Conservation (phyloP, 2,888 invertebrate genomes). For the Myathropa florea region DNA sequence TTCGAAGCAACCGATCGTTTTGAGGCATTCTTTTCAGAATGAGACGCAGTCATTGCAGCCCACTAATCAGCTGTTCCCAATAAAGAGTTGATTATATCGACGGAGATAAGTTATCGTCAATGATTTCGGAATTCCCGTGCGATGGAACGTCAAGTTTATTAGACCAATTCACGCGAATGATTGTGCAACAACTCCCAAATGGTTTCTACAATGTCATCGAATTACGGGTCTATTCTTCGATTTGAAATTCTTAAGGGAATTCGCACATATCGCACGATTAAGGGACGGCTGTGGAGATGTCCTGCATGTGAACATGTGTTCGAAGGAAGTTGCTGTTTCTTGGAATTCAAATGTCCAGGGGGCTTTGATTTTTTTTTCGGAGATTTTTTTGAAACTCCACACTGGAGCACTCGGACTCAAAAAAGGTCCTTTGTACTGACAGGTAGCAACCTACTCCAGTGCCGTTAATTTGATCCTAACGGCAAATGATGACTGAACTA, state of each 20-base stretch:
- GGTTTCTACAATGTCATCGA: not conserved
- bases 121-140: not conserved
- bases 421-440: too few relatives aligned
- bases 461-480: too few relatives aligned
- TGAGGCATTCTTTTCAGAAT: too few relatives aligned
- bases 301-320: not conserved
- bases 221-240: too few relatives aligned
- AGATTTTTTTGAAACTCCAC: too few relatives aligned
- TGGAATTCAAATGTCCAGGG: not conserved
- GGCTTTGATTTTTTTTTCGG: not conserved
- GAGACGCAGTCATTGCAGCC: not conserved
- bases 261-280: not conserved
- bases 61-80: not conserved
- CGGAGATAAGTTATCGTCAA: not conserved
- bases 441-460: too few relatives aligned
- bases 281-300: not conserved
- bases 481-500: too few relatives aligned
- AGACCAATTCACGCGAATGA: not conserved
- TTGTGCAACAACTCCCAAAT: not conserved
- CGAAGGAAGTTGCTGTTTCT: not conserved
- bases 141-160: not conserved
- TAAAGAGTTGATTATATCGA: not conserved
- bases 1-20: too few relatives aligned
- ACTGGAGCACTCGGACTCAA: too few relatives aligned
- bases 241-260: not conserved